Evolutionary conservation across 2,113 vertebrate genomes (phyloP), one percentile per base, ranked within the genome.

Genomic region (Ophiodon elongatus): DNA sequence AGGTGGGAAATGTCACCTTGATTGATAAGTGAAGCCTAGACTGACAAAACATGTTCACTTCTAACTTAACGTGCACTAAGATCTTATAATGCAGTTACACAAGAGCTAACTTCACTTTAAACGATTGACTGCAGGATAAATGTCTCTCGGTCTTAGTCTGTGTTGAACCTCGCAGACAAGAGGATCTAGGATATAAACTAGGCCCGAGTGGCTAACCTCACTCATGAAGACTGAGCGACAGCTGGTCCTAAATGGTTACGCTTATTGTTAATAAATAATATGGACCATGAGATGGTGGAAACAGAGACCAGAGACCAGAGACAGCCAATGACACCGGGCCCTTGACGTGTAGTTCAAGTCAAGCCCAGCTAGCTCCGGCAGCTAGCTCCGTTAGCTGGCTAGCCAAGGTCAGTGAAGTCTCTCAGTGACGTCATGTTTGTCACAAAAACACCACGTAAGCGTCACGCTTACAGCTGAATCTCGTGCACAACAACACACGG

Each of bases 341-440:
- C 57, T 75, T 86, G 80, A 75, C 73, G 41, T 76, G 63, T 54
- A 57, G n/a, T 75, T 59, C 56, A 37, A 47, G 31, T 79, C 1
- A 68, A 54, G 35, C 5, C 35, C 21, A 27, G 86, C 76, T 67
- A 64, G 43, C 41, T n/a, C n/a, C n/a, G 13, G 15, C 35, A 68
- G 85, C 85, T 86, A 85, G 76, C 57, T 8, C 15, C 13, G 56
- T 81, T 89, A 91, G 90, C 90, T 59, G 25, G 82, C 80, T 89
- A 94, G 90, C 87, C 90, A 94, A 93, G 91, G 93, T 94, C 94
- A 93, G 93, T 77, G 10, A 62, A 67, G 35, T 50, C n/a, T 6
- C 41, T 76, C 39, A 35, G 14, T 52, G 10, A 68, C 25, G 10
- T 8, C 29, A 1, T 1, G 0, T 17, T 47, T 50, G 50, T 10